Evolutionary conservation across 2,888 invertebrate genomes (phyloP), one percentile per base, ranked within the genome.

Genomic region (Chrysotoxum bicinctum): DNA sequence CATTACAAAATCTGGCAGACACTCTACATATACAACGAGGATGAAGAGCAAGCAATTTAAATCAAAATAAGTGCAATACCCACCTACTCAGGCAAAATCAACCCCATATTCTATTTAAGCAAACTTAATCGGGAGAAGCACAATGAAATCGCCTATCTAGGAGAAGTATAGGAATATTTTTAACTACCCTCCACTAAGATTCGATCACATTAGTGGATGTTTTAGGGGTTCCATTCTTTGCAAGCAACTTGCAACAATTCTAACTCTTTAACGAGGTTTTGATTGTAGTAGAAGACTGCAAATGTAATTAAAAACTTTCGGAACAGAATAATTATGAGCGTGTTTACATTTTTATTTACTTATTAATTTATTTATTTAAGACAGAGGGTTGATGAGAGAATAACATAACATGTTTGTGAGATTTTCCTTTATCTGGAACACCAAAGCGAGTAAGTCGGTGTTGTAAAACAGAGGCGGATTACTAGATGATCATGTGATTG

Each of bases 21-120:
- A 70, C 62, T 64, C 73, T 21, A 30, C 19, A 45, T 32, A 19
- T 45, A 32, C 64, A 32, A 45, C 32, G 19, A 32, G 23, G 23
- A 45, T 56, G 37, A 62, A 64, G 26, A 68, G 68, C 69, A 54
- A 70, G 64, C 70, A 79, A 79, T 79, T 79, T 75, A 68, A 75
- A 84, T 78, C 69, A 56, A 74, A 79, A 79, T 74, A 70, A 84
- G 73, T 84, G 70, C 83, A 79, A 26, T 43, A 58, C n/a, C 48
- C 66, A 66, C 45, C 64, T 37, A 64, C 66, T 37, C 64, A 69
- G n/a, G 10, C 19, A 52, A 37, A 70, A 60, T 7, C 37, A 30
- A 58, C 64, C 74, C 68, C 37, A 37, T 37, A 7, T 58, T 62
- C n/a, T 43, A 43, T 26, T 16, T 43, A 62, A 66, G 14, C 48